These are phyloP conservation scores for Zosterops japonicus DNA, from an alignment of 2,113 vertebrate species.

Conservation along the genomic window DNA sequence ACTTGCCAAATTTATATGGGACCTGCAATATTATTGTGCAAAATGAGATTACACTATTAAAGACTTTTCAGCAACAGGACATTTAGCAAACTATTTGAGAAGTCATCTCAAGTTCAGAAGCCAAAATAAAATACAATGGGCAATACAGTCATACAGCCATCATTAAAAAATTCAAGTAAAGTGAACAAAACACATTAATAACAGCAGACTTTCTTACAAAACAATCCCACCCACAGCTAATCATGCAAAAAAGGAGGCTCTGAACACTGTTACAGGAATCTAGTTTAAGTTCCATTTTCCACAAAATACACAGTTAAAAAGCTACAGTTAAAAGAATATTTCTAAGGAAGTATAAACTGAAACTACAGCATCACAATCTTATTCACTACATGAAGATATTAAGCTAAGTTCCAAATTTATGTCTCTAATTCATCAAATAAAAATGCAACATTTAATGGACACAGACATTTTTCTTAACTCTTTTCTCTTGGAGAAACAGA, in stretches of 20 bases:
- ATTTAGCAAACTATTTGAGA: background rate
- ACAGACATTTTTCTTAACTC: background rate
- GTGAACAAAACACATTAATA: background rate
- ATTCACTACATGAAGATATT: background rate
- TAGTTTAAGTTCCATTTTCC: background rate
- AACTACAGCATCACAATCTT: background rate
- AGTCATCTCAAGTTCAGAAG: background rate
- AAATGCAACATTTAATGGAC: background rate
- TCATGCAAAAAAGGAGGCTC: background rate
- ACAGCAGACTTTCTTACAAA: background rate
- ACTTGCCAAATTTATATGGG: background rate
- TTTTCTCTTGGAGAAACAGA: background rate
- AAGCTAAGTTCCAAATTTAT: background rate
- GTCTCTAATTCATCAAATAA: background rate
- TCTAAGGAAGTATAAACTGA: background rate
- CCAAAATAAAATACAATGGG: constrained; percentile 8
- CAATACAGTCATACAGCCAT: background rate
- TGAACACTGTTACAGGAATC: background rate
- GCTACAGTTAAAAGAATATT: background rate
- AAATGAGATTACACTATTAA: background rate
- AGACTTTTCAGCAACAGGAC: background rate
- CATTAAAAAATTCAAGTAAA: background rate
- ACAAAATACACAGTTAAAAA: background rate
- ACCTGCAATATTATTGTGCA: background rate
- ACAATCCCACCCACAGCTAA: constrained; percentile 5